These are phyloP conservation scores for Stictocephala bisonia DNA, from an alignment of 2,888 invertebrate species.

Conservation along the genomic window DNA sequence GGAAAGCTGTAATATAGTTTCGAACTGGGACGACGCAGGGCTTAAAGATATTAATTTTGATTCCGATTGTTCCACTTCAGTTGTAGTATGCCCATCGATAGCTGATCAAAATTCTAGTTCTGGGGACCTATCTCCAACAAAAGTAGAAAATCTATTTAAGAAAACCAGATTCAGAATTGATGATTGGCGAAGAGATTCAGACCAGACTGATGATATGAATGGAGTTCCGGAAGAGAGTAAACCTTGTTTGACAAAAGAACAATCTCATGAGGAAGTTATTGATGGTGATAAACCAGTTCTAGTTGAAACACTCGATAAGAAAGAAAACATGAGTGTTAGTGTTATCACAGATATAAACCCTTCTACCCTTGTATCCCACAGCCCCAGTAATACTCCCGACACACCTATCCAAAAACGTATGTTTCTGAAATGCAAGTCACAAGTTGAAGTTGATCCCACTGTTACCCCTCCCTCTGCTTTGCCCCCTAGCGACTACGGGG, in stretches of 20 bases:
- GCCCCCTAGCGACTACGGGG: slow-evolving; percentile 57
- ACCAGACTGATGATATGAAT: slow-evolving; percentile 28
- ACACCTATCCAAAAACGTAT: slow-evolving; percentile 28
- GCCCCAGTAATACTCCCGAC: slow-evolving; percentile 8
- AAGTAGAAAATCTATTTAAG: slow-evolving; percentile 11
- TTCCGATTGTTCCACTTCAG: slow-evolving; percentile 15
- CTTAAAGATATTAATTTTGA: slow-evolving; percentile 37
- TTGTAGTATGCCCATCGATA: slow-evolving; percentile 10
- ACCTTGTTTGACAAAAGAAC: too few relatives aligned
- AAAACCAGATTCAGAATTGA: slow-evolving; percentile 37
- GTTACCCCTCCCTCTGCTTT: slow-evolving; percentile 44
- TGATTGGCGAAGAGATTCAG: slow-evolving; percentile 27
- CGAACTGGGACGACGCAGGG: slow-evolving; percentile 40
- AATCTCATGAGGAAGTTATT: neutral
- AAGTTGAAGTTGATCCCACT: slow-evolving; percentile 33
- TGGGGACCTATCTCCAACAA: neutral
- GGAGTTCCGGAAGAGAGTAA: neutral
- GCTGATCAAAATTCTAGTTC: slow-evolving; percentile 29
- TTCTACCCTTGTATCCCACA: slow-evolving; percentile 6
- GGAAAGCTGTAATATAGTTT: slow-evolving; percentile 42
- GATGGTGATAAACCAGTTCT: neutral
- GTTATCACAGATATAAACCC: slow-evolving; percentile 24
- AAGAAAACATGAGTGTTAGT: slow-evolving; percentile 12
- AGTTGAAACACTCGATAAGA: neutral
- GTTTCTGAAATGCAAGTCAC: slow-evolving; percentile 37